Evolutionary conservation across 2,888 invertebrate species (phyloP).

Genomic region (Tipula helvola): DNA sequence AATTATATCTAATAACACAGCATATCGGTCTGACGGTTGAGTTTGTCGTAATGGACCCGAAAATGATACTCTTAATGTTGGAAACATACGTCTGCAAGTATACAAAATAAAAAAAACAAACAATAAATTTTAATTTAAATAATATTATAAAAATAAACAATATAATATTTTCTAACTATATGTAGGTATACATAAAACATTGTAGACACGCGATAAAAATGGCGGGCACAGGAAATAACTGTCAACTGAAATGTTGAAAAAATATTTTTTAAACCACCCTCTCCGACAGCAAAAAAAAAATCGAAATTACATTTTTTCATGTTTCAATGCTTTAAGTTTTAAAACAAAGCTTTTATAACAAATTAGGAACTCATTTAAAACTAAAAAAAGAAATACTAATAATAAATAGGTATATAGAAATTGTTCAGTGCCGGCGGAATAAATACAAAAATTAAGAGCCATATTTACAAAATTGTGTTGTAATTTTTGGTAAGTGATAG

Average conservation of each 20-base stretch:
- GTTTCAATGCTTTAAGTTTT: background rate
- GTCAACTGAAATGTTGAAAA: conserved; percentile 8
- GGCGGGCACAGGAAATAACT: conserved; percentile 10
- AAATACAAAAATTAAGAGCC: background rate
- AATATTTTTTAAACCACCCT: background rate
- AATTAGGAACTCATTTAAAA: background rate
- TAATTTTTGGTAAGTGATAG: background rate
- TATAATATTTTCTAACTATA: background rate
- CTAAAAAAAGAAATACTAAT: background rate
- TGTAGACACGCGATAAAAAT: conserved; percentile 7
- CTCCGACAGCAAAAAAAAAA: background rate
- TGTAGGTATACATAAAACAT: background rate
- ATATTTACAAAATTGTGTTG: background rate
- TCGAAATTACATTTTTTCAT: background rate
- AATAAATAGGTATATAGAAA: background rate
- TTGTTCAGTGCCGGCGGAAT: background rate
- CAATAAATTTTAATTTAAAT: background rate
- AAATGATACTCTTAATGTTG: conserved; percentile 90
- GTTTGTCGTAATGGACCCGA: conserved; percentile 48
- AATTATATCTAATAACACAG: conserved; percentile 90
- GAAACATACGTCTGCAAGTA: conserved; percentile 84
- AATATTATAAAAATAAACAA: background rate
- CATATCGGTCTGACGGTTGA: conserved; percentile 72
- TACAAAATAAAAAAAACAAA: background rate
- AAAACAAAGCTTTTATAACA: background rate